Base-by-base conservation (phyloP, 1,140 invertebrate genomes). In the Heterodera schachtii region DNA sequence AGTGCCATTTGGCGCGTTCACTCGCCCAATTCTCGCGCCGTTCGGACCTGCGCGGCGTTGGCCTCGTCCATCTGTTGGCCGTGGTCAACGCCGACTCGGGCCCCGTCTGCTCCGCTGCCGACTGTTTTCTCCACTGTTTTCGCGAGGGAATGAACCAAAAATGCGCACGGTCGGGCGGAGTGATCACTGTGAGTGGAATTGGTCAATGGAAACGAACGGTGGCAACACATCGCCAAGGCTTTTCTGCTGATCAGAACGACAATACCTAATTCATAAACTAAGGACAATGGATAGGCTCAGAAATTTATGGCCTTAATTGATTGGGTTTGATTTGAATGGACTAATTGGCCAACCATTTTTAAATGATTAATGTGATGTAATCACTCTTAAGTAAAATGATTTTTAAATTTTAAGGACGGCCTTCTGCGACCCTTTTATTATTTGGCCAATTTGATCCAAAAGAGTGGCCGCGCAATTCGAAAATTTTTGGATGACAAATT, bases 381-480 rank as follows among this genome's bases (percentile, higher is more conserved):
- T 31, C 31, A 31, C 31, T 31, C 31, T n/a, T n/a, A n/a, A n/a
- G n/a, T 31, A 0, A 31, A 77, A 77, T 60, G 13, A 64, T 49
- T 43, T 77, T 16, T 67, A 31, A 3, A 52, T 16, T 60, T 57
- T 67, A 8, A 78, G 77, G 77, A 78, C 49, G 77, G 77, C 9
- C 77, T 78, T 43, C 77, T 78, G 4, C 64, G 77, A 41, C 77
- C 77, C n/a, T 78, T 78, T 31, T 78, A 71, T 46, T 64, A 78
- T 64, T 70, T 78, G 21, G 77, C 77, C 31, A 78, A 47, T 46
- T 78, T 78, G 6, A 44, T 78, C 7, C 66, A 66, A 69, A 78
- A 67, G 21, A 64, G 64, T 41, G 77, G 77, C 8, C 52, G 11
- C 66, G 77, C 64, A 64, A 31, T 78, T n/a, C 77, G 52, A 7